Evolutionary conservation across 2,113 vertebrate species (phyloP).

Genomic region (Hemibagrus wyckioides): DNA sequence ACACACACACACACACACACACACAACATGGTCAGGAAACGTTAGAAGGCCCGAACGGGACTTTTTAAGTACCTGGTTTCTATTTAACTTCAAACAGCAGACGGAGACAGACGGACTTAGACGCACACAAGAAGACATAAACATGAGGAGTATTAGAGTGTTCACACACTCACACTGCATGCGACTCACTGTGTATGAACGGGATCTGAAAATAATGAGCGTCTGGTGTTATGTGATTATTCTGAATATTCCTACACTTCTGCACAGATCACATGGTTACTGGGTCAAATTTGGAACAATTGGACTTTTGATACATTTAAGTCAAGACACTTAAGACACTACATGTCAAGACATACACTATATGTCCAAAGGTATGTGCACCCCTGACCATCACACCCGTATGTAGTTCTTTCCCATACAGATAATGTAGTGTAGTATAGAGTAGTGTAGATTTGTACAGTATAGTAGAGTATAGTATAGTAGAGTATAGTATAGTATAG

Average conservation of each 20-base stretch:
- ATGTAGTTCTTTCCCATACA: not conserved
- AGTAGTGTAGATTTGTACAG: not conserved
- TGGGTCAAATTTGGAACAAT: not conserved
- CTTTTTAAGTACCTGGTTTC: not conserved
- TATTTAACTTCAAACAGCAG: slow-evolving; percentile 1
- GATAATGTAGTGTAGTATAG: not conserved
- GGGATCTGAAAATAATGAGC: not conserved
- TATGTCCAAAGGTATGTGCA: not conserved
- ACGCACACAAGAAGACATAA: not conserved
- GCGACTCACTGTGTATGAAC: not conserved
- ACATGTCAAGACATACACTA: not conserved
- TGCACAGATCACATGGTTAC: too few relatives aligned
- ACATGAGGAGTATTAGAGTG: slow-evolving; percentile 3
- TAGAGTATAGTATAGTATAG: not conserved
- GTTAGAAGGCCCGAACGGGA: slow-evolving; percentile 24
- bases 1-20: not conserved
- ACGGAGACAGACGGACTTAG: not conserved
- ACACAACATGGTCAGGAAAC: slow-evolving; percentile 39
- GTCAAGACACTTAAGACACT: too few relatives aligned
- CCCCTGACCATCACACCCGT: not conserved
- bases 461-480: not conserved
- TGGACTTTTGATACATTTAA: not conserved
- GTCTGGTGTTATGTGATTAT: not conserved
- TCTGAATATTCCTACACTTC: not conserved
- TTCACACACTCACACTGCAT: not conserved